Evolutionary conservation across 2,113 vertebrate genomes (phyloP), one percentile per base, ranked within the genome.

Genomic region (Hippocampus mohnikei): DNA sequence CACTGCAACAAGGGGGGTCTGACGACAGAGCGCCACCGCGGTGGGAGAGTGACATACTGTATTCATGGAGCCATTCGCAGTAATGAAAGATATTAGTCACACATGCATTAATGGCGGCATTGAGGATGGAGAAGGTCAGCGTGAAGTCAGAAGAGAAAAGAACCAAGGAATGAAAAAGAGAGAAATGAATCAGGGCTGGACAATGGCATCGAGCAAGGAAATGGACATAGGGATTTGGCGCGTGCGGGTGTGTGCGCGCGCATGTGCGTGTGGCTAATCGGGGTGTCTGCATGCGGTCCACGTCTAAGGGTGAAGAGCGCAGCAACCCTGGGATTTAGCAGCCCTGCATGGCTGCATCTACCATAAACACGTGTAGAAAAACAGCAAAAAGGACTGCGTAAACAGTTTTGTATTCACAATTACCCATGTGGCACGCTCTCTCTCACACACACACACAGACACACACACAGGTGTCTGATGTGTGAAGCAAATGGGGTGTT

Each of bases 21-120:
- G 18, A 59, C 27, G 25, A 59, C 15, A 59, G 5, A 5, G 69
- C 59, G 79, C 69, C 58, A 21, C 67, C 66, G 46, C 60, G 33
- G 64, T 41, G n/a, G 23, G 42, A 76, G 68, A 66, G 65, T 79
- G 83, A 87, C 86, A 87, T 81, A 37, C 33, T 37, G 33, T 37
- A 84, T 87, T 82, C 85, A 75, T 42, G 81, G 84, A 88, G 78
- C 86, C 72, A 87, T 87, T 62, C 76, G 68, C 76, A 68, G 78
- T 90, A 90, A 90, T 89, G 82, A 87, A 84, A 84, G 80, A 82
- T 87, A 88, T 87, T 87, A 83, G 72, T 86, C 80, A 83, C 69
- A 72, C 71, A 74, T 66, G 77, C 82, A 87, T 89, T 86, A 83
- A 65, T 60, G 25, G 70, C 75, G 80, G 84, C 85, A 84, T 58